These are phyloP conservation scores for Oceanodroma leucorhoa DNA, from an alignment of 2,797 vertebrate species.

Conservation along the genomic window DNA sequence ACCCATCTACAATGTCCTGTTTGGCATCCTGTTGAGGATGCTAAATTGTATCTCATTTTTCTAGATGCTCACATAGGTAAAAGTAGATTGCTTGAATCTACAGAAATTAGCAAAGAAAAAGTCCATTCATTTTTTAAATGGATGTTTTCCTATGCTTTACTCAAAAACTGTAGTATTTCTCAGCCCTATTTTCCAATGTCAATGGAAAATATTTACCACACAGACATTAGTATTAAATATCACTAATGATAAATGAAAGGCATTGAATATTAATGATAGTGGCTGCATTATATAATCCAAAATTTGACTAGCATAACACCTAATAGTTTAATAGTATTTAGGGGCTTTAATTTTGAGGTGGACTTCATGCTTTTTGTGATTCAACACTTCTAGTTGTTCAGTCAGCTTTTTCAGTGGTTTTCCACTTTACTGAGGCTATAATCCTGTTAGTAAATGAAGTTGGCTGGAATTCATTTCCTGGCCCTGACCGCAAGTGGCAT, in stretches of 20 bases:
- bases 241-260: background rate
- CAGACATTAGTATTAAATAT: background rate
- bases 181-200: background rate
- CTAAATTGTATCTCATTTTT: background rate
- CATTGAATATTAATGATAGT: background rate
- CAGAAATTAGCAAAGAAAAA: background rate
- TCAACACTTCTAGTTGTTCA: background rate
- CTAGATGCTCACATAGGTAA: background rate
- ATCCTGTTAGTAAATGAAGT: background rate
- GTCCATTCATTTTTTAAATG: background rate
- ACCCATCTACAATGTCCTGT: background rate
- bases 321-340: background rate
- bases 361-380: background rate
- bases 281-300: background rate
- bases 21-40: background rate
- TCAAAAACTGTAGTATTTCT: background rate
- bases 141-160: background rate
- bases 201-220: background rate
- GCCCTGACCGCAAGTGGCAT: background rate
- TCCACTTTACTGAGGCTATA: background rate
- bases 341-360: background rate
- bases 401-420: background rate
- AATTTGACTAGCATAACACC: background rate
- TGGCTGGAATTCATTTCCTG: background rate
- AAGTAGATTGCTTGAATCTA: background rate